These are phyloP conservation scores for Drosophila equinoxialis DNA, from an alignment of 1,140 invertebrate species.

Conservation along the genomic window DNA sequence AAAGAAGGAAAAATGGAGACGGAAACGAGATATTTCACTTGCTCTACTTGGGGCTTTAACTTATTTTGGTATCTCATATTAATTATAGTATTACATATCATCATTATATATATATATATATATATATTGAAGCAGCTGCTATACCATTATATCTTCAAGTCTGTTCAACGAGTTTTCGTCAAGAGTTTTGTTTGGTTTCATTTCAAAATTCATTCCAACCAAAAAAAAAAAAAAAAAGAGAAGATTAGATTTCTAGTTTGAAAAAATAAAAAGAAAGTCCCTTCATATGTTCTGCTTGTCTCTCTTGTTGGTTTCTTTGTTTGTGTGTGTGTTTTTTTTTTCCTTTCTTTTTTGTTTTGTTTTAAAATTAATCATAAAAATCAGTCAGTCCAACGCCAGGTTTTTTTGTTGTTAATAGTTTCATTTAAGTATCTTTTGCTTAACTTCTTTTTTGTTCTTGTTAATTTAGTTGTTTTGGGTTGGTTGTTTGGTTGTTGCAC, in stretches of 20 bases:
- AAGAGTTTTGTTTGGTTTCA: constrained; percentile 43
- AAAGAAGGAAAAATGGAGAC: background rate
- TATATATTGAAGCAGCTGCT: constrained; percentile 37
- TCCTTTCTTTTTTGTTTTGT: constrained; percentile 10
- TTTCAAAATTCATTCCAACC: constrained; percentile 29
- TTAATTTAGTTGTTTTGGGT: constrained; percentile 38
- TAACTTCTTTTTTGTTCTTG: constrained; percentile 35
- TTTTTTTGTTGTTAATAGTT: constrained; percentile 36
- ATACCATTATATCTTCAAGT: constrained; percentile 43
- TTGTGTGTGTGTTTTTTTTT: constrained; percentile 12
- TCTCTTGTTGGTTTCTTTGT: constrained; percentile 6
- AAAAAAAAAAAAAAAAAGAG: background rate
- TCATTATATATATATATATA: background rate
- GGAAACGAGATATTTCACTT: background rate
- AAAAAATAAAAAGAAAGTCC: constrained; percentile 39
- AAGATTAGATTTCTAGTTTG: constrained; percentile 37
- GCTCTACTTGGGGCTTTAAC: constrained; percentile 2
- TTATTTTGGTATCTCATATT: constrained; percentile 32
- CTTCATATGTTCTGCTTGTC: background rate
- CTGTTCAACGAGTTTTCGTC: constrained; percentile 70
- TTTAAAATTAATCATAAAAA: constrained; percentile 76
- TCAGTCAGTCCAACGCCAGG: constrained; percentile 76
- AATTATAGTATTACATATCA: constrained; percentile 20
- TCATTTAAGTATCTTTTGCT: constrained; percentile 25
- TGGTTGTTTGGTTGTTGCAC: constrained; percentile 19